phyloP scores from a whole-genome alignment of 2,888 invertebrate genomes.

The Hemaris fuciformis region DNA sequence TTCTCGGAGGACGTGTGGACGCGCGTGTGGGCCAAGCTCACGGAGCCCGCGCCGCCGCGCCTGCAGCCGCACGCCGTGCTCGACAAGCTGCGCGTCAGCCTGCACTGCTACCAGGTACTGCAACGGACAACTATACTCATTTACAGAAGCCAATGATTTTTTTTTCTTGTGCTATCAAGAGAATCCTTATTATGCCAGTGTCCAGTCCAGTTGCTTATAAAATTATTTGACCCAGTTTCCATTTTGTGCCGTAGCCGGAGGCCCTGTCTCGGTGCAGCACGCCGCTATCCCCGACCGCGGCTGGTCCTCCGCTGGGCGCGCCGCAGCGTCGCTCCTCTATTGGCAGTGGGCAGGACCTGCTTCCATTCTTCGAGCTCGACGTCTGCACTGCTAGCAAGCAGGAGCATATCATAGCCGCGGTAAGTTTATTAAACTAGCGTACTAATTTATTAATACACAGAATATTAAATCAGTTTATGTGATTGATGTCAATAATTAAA shows the following conservation, averaged over 20 bases:
- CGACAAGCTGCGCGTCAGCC: slow-evolving; percentile 89
- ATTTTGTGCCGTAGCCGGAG: slow-evolving; percentile 82
- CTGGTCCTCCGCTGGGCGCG: slow-evolving; percentile 35
- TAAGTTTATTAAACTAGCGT: slow-evolving; percentile 50
- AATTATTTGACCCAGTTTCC: not conserved
- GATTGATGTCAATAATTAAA: too few relatives aligned
- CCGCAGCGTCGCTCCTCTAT: slow-evolving; percentile 67
- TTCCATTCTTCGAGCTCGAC: slow-evolving; percentile 92
- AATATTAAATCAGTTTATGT: not conserved
- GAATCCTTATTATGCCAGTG: too few relatives aligned
- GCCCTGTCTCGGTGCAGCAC: slow-evolving; percentile 92
- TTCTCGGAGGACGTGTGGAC: slow-evolving; percentile 93
- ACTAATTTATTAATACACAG: not conserved
- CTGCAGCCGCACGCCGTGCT: slow-evolving; percentile 86
- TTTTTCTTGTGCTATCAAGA: not conserved
- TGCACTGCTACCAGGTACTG: slow-evolving; percentile 89
- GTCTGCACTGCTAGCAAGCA: slow-evolving; percentile 94
- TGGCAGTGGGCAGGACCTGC: slow-evolving; percentile 72
- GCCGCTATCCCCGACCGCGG: slow-evolving; percentile 88
- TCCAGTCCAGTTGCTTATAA: too few relatives aligned
- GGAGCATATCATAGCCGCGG: slow-evolving; percentile 93
- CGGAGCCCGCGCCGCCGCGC: slow-evolving; percentile 60
- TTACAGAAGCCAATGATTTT: too few relatives aligned
- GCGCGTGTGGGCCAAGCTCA: slow-evolving; percentile 88
- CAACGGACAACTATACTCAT: too few relatives aligned